Percentiles rank a stretch among this genome's conserved stretches.
These are phyloP conservation scores for Agonopterix alstromeriana DNA, from an alignment of 2,888 invertebrate genomes.

Conservation along the genomic window DNA sequence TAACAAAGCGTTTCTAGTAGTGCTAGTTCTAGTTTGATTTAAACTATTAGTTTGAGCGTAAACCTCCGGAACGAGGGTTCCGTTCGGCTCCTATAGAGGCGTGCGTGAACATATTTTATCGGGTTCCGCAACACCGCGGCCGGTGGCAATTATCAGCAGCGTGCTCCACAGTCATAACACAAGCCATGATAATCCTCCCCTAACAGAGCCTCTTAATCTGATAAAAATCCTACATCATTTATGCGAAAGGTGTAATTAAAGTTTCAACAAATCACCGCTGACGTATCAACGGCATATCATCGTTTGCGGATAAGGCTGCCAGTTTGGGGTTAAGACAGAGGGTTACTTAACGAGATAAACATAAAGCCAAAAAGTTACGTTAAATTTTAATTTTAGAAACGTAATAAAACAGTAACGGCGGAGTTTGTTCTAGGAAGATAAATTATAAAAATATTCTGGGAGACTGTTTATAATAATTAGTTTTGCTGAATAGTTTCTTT, in stretches of 20 bases:
- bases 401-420: too few relatives aligned
- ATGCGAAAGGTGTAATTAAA: constrained; percentile 61
- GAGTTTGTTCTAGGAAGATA: too few relatives aligned
- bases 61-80: constrained; percentile 37
- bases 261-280: constrained; percentile 60
- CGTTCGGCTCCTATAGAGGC: constrained; percentile 44
- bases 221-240: constrained; percentile 53
- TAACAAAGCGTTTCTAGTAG: neutral
- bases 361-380: too few relatives aligned
- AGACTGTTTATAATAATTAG: too few relatives aligned
- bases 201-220: constrained; percentile 22
- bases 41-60: constrained; percentile 22
- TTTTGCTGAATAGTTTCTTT: too few relatives aligned
- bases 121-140: constrained; percentile 46
- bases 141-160: constrained; percentile 59
- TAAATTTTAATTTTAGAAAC: too few relatives aligned
- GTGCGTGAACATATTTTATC: constrained; percentile 74
- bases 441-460: too few relatives aligned
- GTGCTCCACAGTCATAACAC: constrained; percentile 60
- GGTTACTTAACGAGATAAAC: too few relatives aligned
- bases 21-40: neutral
- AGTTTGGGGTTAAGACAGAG: too few relatives aligned
- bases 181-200: constrained; percentile 27
- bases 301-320: neutral
- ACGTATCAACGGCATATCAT: constrained; percentile 35